These are phyloP conservation scores for Tetranychus cinnabarinus DNA, from an alignment of 1,140 invertebrate species.

Conservation along the genomic window DNA sequence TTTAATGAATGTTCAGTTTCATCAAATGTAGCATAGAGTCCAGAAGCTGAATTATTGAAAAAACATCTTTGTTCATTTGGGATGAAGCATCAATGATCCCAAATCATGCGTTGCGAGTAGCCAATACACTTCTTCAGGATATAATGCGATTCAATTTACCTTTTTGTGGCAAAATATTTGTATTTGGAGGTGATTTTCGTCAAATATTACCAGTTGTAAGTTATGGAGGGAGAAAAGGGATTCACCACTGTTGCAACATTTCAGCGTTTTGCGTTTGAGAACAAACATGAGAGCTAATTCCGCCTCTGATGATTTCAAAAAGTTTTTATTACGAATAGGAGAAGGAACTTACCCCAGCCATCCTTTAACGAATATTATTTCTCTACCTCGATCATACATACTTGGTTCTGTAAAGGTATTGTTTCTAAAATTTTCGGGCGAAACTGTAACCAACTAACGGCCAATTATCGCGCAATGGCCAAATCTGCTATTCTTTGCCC, in stretches of 20 bases:
- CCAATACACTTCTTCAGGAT: conserved; percentile 17
- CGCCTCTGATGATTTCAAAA: conserved; percentile 1
- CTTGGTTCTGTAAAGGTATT: background rate
- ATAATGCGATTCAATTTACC: conserved; percentile 13
- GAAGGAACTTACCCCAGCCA: background rate
- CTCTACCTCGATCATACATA: background rate
- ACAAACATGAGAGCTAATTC: conserved; percentile 9
- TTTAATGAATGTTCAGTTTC: conserved; percentile 8
- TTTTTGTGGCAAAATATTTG: conserved; percentile 15
- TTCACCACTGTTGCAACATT: conserved; percentile 11
- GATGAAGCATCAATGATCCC: conserved; percentile 16
- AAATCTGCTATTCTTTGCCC: background rate
- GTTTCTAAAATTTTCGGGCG: background rate
- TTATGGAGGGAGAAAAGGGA: conserved; percentile 16
- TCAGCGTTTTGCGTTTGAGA: conserved; percentile 7
- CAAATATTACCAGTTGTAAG: conserved; percentile 25
- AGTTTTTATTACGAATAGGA: conserved; percentile 2
- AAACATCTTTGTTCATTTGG: conserved; percentile 12
- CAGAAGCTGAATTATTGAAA: conserved; percentile 7
- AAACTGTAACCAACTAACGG: background rate
- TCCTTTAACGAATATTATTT: too few species aligned
- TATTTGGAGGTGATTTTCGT: conserved; percentile 22
- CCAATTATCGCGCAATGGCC: background rate
- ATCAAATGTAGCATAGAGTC: conserved; percentile 1
- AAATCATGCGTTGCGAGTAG: background rate